Conservation (phyloP, 2,888 invertebrate genomes). For the Nezara viridula region DNA sequence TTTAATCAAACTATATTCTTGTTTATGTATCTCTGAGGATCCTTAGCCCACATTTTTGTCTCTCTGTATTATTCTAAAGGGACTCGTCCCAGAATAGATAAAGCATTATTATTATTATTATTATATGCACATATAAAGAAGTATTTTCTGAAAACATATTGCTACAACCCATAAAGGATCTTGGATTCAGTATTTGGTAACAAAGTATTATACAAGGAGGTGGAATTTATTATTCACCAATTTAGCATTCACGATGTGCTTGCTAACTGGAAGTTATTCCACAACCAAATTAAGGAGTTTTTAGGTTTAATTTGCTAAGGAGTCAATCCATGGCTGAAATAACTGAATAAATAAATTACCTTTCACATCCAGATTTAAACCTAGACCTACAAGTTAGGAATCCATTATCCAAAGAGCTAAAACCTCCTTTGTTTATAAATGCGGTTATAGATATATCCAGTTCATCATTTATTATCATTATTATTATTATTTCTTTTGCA, state of each 20-base stretch:
- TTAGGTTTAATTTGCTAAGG: too few species aligned
- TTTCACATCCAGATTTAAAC: not conserved
- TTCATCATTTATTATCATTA: not conserved
- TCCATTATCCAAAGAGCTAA: not conserved
- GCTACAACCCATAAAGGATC: not conserved
- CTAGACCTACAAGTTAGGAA: not conserved
- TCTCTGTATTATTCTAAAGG: too few species aligned
- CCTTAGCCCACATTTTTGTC: too few species aligned
- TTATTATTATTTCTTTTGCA: not conserved
- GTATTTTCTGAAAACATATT: not conserved
- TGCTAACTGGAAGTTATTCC: too few species aligned
- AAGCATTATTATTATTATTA: too few species aligned
- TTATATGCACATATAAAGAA: too few species aligned
- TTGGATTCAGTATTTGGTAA: not conserved
- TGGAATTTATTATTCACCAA: not conserved
- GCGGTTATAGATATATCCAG: not conserved
- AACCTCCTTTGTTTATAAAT: not conserved
- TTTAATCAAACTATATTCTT: too few species aligned
- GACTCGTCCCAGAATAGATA: too few species aligned
- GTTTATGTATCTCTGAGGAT: too few species aligned
- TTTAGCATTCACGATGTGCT: too few species aligned
- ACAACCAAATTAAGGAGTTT: too few species aligned
- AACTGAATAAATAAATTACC: not conserved
- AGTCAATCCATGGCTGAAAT: too few species aligned
- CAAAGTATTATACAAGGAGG: not conserved